A percentile compares a stretch with the other conserved stretches of the same genome.
Evolutionary conservation across 2,113 vertebrate genomes (phyloP).

Genomic region (Maylandia zebra): DNA sequence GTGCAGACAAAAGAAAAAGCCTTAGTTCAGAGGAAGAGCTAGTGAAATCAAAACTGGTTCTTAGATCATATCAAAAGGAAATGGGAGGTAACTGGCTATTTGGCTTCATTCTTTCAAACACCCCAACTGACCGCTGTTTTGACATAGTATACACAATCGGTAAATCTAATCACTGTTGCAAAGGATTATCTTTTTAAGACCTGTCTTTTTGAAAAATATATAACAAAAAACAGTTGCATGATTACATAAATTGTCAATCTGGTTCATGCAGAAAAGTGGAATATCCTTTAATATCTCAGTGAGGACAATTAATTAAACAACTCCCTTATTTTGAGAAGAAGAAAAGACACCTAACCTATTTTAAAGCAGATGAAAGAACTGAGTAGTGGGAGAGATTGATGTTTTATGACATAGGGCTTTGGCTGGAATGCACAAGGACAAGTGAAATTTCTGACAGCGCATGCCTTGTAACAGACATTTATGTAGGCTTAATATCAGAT

Average conservation of each 20-base stretch:
- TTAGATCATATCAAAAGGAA: constrained; percentile 17
- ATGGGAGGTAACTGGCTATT: not conserved
- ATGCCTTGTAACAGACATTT: constrained; percentile 45
- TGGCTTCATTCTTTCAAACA: not conserved
- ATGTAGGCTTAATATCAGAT: constrained; percentile 58
- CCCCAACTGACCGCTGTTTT: not conserved
- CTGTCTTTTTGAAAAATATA: not conserved
- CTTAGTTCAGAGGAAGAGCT: constrained; percentile 8
- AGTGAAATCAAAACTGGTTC: constrained; percentile 46
- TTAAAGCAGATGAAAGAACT: not conserved
- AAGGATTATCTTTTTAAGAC: not conserved
- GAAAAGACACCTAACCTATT: not conserved
- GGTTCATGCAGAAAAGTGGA: not conserved
- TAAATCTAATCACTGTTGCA: not conserved
- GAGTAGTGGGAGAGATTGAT: not conserved
- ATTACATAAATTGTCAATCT: not conserved
- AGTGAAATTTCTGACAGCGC: not conserved
- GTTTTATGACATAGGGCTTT: not conserved
- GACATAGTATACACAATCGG: not conserved
- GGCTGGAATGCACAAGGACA: constrained; percentile 1
- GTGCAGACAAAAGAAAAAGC: constrained; percentile 8
- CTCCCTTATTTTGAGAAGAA: not conserved
- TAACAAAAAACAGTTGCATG: not conserved
- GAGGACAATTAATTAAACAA: not conserved
- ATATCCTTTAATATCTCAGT: not conserved